Evolutionary conservation across 2,113 vertebrate species (phyloP).

Genomic region (Strigops habroptila): DNA sequence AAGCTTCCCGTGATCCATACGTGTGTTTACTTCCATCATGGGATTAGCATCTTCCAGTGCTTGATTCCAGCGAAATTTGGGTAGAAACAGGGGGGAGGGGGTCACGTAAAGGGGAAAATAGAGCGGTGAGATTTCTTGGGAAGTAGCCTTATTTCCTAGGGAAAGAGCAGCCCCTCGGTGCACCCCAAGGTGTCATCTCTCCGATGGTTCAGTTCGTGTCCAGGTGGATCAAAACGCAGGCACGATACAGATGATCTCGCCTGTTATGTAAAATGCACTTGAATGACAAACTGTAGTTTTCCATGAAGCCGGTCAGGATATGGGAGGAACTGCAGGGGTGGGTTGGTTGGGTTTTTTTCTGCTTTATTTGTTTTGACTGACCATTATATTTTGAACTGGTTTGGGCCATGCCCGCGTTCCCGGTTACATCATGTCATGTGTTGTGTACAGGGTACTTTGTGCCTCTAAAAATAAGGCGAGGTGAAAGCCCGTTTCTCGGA

Average conservation of each 20-base stretch:
- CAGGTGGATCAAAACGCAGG: neutral
- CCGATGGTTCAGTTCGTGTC: neutral
- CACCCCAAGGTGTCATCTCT: neutral
- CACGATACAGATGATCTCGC: neutral
- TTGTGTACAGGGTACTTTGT: slow-evolving; percentile 66
- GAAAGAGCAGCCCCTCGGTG: neutral
- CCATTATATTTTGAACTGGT: slow-evolving; percentile 51
- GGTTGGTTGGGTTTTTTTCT: neutral
- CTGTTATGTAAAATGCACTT: slow-evolving; percentile 46
- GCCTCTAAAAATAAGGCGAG: slow-evolving; percentile 73
- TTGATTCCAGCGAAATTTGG: neutral
- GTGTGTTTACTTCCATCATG: slow-evolving; percentile 14
- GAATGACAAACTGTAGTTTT: slow-evolving; percentile 58
- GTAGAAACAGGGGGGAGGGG: neutral
- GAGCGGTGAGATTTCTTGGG: neutral
- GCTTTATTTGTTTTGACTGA: slow-evolving; percentile 37
- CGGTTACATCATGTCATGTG: slow-evolving; percentile 77
- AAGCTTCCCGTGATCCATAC: neutral
- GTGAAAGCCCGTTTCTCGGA: slow-evolving; percentile 30
- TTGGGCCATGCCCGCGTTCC: slow-evolving; percentile 42
- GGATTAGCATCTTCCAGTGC: neutral
- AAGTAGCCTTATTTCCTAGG: neutral
- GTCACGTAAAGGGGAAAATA: neutral
- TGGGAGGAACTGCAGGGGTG: slow-evolving; percentile 45
- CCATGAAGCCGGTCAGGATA: slow-evolving; percentile 41